phyloP scores from a whole-genome alignment of 2,888 invertebrate genomes.

The Hemithea aestivaria region DNA sequence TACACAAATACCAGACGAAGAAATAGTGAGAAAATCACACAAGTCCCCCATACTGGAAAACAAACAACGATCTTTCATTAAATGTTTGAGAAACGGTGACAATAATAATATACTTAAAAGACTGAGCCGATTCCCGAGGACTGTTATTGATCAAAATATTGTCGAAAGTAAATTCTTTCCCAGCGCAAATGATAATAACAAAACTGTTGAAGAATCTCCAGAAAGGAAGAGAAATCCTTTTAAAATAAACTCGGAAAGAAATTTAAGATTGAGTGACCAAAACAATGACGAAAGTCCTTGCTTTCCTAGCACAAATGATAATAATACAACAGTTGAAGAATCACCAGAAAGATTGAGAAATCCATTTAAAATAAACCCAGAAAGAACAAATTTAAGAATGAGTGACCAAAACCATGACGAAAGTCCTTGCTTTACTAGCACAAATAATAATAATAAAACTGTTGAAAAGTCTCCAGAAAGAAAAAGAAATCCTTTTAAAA shows the following conservation, averaged over 20 bases:
- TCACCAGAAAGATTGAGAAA: slow-evolving; percentile 43
- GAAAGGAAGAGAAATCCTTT: slow-evolving; percentile 42
- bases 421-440: slow-evolving; percentile 45
- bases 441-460: slow-evolving; percentile 21
- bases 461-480: slow-evolving; percentile 46
- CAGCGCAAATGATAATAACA: slow-evolving; percentile 15
- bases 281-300: slow-evolving; percentile 12
- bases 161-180: slow-evolving; percentile 81
- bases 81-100: slow-evolving; percentile 46
- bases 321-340: slow-evolving; percentile 35
- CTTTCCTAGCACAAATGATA: slow-evolving; percentile 46
- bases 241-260: slow-evolving; percentile 28
- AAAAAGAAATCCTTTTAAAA: slow-evolving; percentile 40
- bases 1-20: slow-evolving; percentile 35
- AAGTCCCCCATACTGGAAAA: slow-evolving; percentile 70
- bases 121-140: slow-evolving; percentile 75
- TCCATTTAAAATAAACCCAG: slow-evolving; percentile 36
- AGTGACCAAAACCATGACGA: slow-evolving; percentile 3
- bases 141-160: slow-evolving; percentile 59
- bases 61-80: slow-evolving; percentile 59
- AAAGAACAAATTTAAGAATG: slow-evolving; percentile 3
- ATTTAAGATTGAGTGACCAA: background rate
- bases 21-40: slow-evolving; percentile 28
- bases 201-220: slow-evolving; percentile 43
- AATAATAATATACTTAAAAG: slow-evolving; percentile 59